phyloP scores from a whole-genome alignment of 2,888 invertebrate species.

The Allygus modestus region DNA sequence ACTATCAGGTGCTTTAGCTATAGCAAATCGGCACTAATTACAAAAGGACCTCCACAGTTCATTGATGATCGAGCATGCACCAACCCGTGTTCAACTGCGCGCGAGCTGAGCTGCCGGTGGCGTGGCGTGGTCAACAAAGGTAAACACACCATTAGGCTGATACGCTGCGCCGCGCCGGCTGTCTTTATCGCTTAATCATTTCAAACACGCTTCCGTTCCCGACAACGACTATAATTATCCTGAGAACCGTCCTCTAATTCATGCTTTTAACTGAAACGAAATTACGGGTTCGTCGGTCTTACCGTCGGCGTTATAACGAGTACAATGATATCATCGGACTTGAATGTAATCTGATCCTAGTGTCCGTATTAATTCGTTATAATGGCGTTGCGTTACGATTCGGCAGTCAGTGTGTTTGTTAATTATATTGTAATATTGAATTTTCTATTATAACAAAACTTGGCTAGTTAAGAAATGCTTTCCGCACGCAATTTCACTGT shows the following conservation, averaged over 20 bases:
- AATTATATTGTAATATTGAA: no score
- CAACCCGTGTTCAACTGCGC: no score
- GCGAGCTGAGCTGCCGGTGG: no score
- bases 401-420: no score
- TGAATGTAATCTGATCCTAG: neutral
- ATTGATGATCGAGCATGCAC: no score
- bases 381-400: neutral
- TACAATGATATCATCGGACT: neutral
- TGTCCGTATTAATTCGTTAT: constrained; percentile 18
- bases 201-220: constrained; percentile 36
- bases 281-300: constrained; percentile 15
- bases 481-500: no score
- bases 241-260: constrained; percentile 25
- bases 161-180: neutral
- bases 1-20: no score
- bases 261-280: constrained; percentile 1
- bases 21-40: no score
- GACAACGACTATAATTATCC: constrained; percentile 32
- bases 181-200: constrained; percentile 40
- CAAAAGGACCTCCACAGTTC: no score
- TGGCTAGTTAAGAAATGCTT: no score
- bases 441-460: no score
- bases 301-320: neutral
- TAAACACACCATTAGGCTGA: constrained; percentile 19
- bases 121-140: constrained; percentile 6